These are phyloP conservation scores for Aviceda subcristata DNA, from an alignment of 2,113 vertebrate species.

Conservation along the genomic window DNA sequence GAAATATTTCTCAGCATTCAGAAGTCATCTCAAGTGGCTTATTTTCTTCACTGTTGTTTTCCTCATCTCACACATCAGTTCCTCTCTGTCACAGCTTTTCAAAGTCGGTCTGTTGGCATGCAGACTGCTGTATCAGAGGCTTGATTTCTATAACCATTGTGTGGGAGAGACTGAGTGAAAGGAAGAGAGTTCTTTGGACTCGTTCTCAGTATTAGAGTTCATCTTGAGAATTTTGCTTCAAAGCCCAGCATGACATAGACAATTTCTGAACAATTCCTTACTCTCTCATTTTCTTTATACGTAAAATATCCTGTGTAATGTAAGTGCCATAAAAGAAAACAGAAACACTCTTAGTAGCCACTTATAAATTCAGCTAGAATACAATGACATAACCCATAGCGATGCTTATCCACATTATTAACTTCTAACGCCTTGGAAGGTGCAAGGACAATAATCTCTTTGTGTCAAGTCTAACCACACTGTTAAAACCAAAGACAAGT, in stretches of 20 bases:
- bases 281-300: not conserved
- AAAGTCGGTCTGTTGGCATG: not conserved
- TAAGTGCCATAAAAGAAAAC: not conserved
- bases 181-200: not conserved
- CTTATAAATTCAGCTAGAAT: not conserved
- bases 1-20: not conserved
- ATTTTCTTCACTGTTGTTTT: slow-evolving; percentile 30
- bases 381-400: not conserved
- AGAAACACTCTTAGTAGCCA: fast-evolving
- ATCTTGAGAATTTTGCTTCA: not conserved
- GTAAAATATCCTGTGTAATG: not conserved
- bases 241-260: not conserved
- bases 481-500: not conserved
- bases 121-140: not conserved
- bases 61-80: not conserved
- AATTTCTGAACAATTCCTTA: not conserved
- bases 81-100: not conserved
- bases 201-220: not conserved
- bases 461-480: not conserved
- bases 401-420: not conserved
- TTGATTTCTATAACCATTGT: not conserved
- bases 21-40: not conserved
- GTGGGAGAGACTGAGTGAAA: not conserved
- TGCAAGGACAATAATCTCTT: not conserved
- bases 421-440: not conserved